Base-by-base conservation (phyloP, 2,113 vertebrate species). In the Bubo scandiacus region DNA sequence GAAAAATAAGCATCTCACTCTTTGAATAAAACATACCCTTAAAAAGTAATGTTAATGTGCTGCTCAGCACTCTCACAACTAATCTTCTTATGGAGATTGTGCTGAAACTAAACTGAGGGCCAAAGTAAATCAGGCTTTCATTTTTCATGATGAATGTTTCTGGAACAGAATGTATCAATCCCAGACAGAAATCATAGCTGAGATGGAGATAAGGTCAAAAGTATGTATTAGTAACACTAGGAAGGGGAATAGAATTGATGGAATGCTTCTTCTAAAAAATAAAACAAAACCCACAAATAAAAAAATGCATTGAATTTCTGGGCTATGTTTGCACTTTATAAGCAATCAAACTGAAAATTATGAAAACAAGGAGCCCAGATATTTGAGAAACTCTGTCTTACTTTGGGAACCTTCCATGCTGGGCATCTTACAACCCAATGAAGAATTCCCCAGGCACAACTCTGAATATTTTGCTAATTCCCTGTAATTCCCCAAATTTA, bases 1-100 rank as follows among this genome's bases (percentile, higher is more conserved):
- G 78, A 43, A 96, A 93, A 97, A 94, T 65, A 97, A 94, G 75
- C 88, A 82, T 87, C 78, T 94, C 86, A 18, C 51, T 88, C 93
- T 79, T 79, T 42, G 88, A 95, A 88, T 86, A 91, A 96, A 97
- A 97, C 94, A 97, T 96, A 96, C 71, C 97, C 97, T 96, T 98
- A 97, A 97, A 97, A 97, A 98, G 95, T 67, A 96, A 95, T 97
- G 96, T 92, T 90, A 90, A 79, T 79, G 40, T 87, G 82, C 91
- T 95, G 47, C 84, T 79, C 63, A 81, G 62, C 81, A 59, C 81
- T 83, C 81, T 86, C 43, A 32, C 67, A 91, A 90, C 96, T 97
- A 96, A 96, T 93, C 85, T 95, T 88, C 92, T 92, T 94, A 91
- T 32, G 83, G 93, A 91, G 63, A 93, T 66, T 93, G 72, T 94